These are phyloP conservation scores for Rhyacophila evoluta DNA, from an alignment of 2,888 invertebrate species.

Conservation along the genomic window DNA sequence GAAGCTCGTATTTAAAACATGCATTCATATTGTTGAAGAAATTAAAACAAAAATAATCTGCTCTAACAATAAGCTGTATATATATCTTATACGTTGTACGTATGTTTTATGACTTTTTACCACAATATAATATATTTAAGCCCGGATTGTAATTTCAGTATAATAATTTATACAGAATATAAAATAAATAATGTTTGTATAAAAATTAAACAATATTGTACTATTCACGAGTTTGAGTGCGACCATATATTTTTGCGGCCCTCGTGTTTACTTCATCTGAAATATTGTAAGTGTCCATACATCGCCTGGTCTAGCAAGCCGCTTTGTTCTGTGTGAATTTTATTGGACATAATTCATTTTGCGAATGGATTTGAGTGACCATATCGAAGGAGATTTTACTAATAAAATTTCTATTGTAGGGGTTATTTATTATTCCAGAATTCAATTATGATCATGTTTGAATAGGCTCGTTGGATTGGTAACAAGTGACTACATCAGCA, in stretches of 20 bases:
- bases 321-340: constrained; percentile 47
- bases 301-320: constrained; percentile 13
- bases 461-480: not conserved
- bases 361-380: constrained; percentile 48
- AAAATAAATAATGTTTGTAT: too few species aligned
- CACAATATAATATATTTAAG: too few species aligned
- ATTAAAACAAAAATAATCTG: too few species aligned
- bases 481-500: not conserved
- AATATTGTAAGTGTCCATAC: not conserved
- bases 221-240: too few species aligned
- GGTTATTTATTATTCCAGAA: constrained; percentile 1
- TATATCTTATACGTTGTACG: too few species aligned
- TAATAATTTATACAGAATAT: too few species aligned
- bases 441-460: not conserved
- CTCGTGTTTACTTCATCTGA: not conserved
- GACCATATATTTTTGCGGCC: not conserved
- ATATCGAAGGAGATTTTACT: constrained; percentile 40
- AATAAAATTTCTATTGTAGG: not conserved
- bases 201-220: too few species aligned
- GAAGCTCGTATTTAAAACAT: too few species aligned
- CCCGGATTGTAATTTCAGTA: too few species aligned
- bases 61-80: too few species aligned
- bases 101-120: too few species aligned
- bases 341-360: constrained; percentile 52
- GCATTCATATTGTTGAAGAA: too few species aligned